Evolutionary conservation across 37 sponge, comb jelly and placozoan genomes (phyloP), one percentile per base, ranked within the genome.

Genomic region (Beroe ovata): DNA sequence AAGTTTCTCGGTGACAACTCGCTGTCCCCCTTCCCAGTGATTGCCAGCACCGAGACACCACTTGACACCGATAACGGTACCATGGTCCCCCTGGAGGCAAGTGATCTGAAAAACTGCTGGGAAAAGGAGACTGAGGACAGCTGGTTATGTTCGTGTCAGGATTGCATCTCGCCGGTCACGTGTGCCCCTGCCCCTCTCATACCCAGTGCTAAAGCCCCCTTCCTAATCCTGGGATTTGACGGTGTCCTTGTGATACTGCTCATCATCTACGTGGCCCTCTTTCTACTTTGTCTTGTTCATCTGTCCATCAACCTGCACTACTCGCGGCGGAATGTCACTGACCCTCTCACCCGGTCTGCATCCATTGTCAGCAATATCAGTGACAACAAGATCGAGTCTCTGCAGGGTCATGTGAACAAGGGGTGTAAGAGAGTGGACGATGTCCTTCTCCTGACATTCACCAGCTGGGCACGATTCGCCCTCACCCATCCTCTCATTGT

Each of bases 251-350:
- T 77, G 28, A 77, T 77, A 25, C 84, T 77, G 38, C 42, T 77
- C 28, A 77, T 37, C 47, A 19, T 77, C 54, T 77, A 77, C 84
- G 36, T 77, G 38, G 25, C 84, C 23, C 84, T 77, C 54, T 77
- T 77, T 54, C 84, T 77, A 42, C 41, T 77, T 18, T 77, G 84
- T 40, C 84, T 42, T 14, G 28, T 39, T 1, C 84, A 77, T 25
- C 42, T 77, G 54, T 77, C 84, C 29, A 77, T 77, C 22, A 77
- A 77, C 84, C 35, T 77, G 0, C 84, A 77, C 84, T 77, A 77
- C 54, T 8, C 36, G 4, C 41, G 84, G 8, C 21, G 35, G 22
- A 77, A 77, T 35, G 36, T 33, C 36, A 77, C 47, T 1, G 84
- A 77, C 84, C 84, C 84, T 0, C 26, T 77, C 54, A 77, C 84